phyloP scores from a whole-genome alignment of 2,113 vertebrate species.

The Tiliqua scincoides region DNA sequence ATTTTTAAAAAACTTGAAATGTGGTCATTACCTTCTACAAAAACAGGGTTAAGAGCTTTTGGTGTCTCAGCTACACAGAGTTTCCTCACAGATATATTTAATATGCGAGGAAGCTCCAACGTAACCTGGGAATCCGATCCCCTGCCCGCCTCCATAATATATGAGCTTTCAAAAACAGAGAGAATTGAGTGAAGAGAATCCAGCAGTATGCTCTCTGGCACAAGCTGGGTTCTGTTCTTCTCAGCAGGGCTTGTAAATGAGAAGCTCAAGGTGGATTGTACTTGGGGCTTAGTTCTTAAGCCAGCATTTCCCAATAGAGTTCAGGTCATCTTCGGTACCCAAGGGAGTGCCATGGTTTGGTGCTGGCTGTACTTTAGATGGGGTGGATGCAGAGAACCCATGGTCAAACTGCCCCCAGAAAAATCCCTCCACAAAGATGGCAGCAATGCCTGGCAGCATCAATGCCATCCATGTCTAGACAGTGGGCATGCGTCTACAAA shows the following conservation, averaged over 20 bases:
- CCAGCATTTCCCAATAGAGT: neutral
- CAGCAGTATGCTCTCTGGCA: neutral
- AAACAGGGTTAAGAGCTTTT: neutral
- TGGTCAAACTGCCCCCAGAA: neutral
- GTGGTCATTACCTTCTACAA: neutral
- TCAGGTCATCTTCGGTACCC: neutral
- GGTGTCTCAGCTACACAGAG: neutral
- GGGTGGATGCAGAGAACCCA: neutral
- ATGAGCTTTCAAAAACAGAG: neutral
- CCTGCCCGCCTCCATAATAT: neutral
- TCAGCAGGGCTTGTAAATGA: neutral
- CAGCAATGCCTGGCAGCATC: neutral
- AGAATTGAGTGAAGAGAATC: neutral
- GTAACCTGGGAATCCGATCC: neutral
- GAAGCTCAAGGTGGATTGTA: neutral
- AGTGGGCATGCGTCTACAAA: neutral
- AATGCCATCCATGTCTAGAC: neutral
- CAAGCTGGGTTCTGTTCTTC: neutral
- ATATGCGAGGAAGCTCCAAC: neutral
- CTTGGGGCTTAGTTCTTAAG: neutral
- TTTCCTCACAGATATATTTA: neutral
- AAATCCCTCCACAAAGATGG: neutral
- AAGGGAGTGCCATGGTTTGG: neutral
- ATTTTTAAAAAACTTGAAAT: neutral
- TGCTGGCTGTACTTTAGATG: neutral